These are phyloP conservation scores for Ptilodon capucinus DNA, from an alignment of 2,888 invertebrate genomes.

Conservation along the genomic window DNA sequence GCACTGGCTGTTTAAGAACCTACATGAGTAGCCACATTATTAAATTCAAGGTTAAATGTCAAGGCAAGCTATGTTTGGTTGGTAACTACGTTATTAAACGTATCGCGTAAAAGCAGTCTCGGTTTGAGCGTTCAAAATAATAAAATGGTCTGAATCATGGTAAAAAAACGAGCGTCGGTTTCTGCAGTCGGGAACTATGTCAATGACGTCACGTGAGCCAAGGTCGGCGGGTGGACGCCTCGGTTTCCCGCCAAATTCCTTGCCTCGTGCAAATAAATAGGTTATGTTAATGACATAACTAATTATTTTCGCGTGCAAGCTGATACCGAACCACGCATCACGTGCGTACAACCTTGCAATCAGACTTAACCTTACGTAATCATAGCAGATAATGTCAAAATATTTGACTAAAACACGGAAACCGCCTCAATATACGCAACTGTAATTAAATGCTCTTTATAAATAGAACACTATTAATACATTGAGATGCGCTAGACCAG, in stretches of 20 bases:
- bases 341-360: neutral
- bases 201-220: slow-evolving; percentile 74
- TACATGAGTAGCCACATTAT: slow-evolving; percentile 9
- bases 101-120: slow-evolving; percentile 16
- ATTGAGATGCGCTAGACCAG: slow-evolving; percentile 7
- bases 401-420: slow-evolving; percentile 3
- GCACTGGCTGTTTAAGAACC: neutral
- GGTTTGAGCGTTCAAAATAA: slow-evolving; percentile 34
- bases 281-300: slow-evolving; percentile 36
- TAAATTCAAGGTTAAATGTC: slow-evolving; percentile 25
- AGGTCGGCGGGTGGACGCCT: slow-evolving; percentile 69
- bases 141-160: slow-evolving; percentile 50
- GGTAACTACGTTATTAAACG: slow-evolving; percentile 20
- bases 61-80: slow-evolving; percentile 10
- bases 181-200: slow-evolving; percentile 75
- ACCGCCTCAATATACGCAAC: neutral
- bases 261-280: slow-evolving; percentile 41
- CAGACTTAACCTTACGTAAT: neutral
- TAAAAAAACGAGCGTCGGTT: slow-evolving; percentile 59
- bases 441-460: slow-evolving; percentile 7
- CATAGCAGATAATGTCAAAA: neutral
- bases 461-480: slow-evolving; percentile 23
- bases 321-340: neutral
- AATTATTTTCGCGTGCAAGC: neutral
- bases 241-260: slow-evolving; percentile 71